These are phyloP conservation scores for Oryzias woworae DNA, from an alignment of 2,113 vertebrate genomes.

Conservation along the genomic window DNA sequence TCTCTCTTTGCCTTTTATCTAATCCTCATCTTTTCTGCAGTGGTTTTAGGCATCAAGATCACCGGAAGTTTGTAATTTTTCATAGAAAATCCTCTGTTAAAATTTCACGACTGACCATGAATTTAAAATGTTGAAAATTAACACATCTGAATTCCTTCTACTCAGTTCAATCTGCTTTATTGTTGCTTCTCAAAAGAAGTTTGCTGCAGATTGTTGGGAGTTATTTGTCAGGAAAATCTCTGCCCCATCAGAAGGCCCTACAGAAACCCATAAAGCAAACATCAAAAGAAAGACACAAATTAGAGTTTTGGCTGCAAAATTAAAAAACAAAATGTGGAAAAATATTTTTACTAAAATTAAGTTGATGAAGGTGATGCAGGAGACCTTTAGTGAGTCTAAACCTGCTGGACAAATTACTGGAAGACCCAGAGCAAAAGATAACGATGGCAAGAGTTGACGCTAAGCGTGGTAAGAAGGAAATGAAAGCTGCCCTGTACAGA, in stretches of 20 bases:
- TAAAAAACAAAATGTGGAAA: conserved; percentile 22
- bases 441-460: conserved; percentile 52
- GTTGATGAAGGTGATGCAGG: conserved; percentile 28
- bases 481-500: conserved; percentile 61
- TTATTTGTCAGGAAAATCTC: conserved; percentile 54
- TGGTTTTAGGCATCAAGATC: conserved; percentile 60
- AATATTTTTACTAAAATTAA: conserved; percentile 45
- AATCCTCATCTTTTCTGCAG: conserved; percentile 24
- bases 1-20: conserved; percentile 8
- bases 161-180: not conserved
- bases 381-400: conserved; percentile 64
- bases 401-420: conserved; percentile 59
- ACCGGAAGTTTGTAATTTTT: conserved; percentile 49
- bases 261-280: not conserved
- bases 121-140: conserved; percentile 3
- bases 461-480: conserved; percentile 61
- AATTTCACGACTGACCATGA: conserved; percentile 47
- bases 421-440: conserved; percentile 50
- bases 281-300: not conserved
- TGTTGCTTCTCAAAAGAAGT: conserved; percentile 10
- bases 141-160: not conserved
- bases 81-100: conserved; percentile 42
- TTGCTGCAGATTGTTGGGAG: conserved; percentile 30
- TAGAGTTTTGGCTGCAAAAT: not conserved
- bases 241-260: conserved; percentile 14